Evolutionary conservation across 2,113 vertebrate species (phyloP).

Genomic region (Lynx canadensis): DNA sequence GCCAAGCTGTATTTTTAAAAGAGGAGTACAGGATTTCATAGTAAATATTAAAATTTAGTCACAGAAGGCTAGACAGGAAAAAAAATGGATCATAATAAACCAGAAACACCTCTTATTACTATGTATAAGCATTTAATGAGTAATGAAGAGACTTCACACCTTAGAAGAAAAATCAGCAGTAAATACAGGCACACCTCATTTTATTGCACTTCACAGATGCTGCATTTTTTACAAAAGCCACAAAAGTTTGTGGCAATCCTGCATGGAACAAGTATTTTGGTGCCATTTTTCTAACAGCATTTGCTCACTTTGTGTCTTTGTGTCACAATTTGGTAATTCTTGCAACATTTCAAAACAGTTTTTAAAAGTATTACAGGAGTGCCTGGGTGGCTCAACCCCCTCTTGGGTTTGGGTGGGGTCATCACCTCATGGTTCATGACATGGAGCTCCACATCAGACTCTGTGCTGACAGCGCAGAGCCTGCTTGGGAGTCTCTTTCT

Average conservation of each 20-base stretch:
- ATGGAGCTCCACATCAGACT: too few relatives aligned
- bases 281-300: background rate
- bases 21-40: background rate
- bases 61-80: background rate
- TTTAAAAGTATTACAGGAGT: too few relatives aligned
- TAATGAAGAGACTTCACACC: background rate
- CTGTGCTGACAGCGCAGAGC: too few relatives aligned
- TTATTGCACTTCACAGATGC: background rate
- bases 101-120: background rate
- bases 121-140: background rate
- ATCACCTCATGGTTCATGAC: too few relatives aligned
- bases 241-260: background rate
- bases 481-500: too few relatives aligned
- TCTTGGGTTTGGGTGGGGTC: too few relatives aligned
- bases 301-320: background rate
- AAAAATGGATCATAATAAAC: background rate
- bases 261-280: background rate
- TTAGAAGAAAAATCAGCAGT: background rate
- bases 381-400: too few relatives aligned
- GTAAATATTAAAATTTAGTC: slow-evolving; percentile 2
- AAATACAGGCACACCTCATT: background rate
- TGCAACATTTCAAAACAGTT: background rate
- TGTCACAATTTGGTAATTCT: background rate
- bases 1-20: background rate
- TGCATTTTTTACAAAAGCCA: background rate